A percentile compares a stretch with the other conserved stretches of the same genome.
Conservation (phyloP, 1,140 invertebrate species). For the Potamilus streckersoni region DNA sequence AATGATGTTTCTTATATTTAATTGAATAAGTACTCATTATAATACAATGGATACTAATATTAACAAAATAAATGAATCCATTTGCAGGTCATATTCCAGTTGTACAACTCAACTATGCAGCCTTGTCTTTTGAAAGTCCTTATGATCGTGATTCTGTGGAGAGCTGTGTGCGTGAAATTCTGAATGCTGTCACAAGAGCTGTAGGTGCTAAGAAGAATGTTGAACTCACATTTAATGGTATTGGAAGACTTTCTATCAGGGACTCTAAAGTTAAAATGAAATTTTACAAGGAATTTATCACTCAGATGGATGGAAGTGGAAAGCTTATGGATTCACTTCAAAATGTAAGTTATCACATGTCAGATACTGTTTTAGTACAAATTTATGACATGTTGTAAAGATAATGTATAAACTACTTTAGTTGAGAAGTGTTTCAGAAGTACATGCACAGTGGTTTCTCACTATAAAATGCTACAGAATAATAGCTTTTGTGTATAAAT, state of each 20-base stretch:
- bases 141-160: constrained; percentile 66
- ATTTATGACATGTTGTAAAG: too few relatives aligned
- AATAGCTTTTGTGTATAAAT: too few relatives aligned
- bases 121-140: constrained; percentile 62
- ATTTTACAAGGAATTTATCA: constrained; percentile 68
- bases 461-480: too few relatives aligned
- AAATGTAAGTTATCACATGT: constrained; percentile 56
- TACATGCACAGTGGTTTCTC: too few relatives aligned
- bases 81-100: constrained; percentile 63
- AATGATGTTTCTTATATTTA: too few relatives aligned
- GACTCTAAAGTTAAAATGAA: constrained; percentile 66
- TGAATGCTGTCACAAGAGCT: constrained; percentile 55
- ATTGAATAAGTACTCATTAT: too few relatives aligned
- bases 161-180: constrained; percentile 64
- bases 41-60: neutral
- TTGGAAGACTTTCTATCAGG: constrained; percentile 64
- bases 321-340: constrained; percentile 61
- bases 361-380: neutral
- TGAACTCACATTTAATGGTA: constrained; percentile 63
- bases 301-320: constrained; percentile 64
- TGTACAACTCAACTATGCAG: constrained; percentile 63
- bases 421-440: too few relatives aligned
- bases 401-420: too few relatives aligned
- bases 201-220: constrained; percentile 59
- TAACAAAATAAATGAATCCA: constrained; percentile 1